Percentiles rank a stretch among this genome's conserved stretches.
Evolutionary conservation across 2,797 vertebrate species (phyloP).

Genomic region (Myotis myotis): DNA sequence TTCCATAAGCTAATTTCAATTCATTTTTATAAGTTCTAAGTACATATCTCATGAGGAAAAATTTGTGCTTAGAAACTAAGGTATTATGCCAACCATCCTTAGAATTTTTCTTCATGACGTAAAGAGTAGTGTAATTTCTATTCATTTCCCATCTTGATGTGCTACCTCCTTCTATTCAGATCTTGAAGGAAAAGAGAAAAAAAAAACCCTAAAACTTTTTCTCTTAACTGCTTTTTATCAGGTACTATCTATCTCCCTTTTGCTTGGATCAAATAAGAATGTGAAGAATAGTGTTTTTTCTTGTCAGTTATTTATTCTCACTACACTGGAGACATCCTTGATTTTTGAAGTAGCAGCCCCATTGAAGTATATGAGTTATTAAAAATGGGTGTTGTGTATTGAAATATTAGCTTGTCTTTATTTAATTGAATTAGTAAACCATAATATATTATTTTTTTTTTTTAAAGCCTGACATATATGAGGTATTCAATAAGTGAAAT

Average conservation of each 20-base stretch:
- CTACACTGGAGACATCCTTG: background rate
- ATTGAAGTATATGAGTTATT: background rate
- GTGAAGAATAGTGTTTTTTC: background rate
- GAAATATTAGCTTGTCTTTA: background rate
- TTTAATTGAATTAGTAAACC: background rate
- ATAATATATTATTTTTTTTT: background rate
- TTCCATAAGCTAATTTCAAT: constrained; percentile 32
- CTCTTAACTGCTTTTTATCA: background rate
- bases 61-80: constrained; percentile 27
- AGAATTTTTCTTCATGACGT: constrained; percentile 37
- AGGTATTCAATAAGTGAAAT: background rate
- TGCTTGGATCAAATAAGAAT: constrained; percentile 1
- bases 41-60: constrained; percentile 17
- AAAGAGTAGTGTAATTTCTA: background rate
- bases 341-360: background rate
- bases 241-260: background rate
- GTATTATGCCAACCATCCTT: background rate
- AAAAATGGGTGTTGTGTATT: background rate
- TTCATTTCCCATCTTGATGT: background rate
- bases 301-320: background rate
- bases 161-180: constrained; percentile 1
- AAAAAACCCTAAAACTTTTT: background rate
- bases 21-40: constrained; percentile 41
- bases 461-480: background rate
- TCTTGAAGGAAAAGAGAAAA: background rate